phyloP scores from a whole-genome alignment of 2,888 invertebrate species.

The Unio pictorum region DNA sequence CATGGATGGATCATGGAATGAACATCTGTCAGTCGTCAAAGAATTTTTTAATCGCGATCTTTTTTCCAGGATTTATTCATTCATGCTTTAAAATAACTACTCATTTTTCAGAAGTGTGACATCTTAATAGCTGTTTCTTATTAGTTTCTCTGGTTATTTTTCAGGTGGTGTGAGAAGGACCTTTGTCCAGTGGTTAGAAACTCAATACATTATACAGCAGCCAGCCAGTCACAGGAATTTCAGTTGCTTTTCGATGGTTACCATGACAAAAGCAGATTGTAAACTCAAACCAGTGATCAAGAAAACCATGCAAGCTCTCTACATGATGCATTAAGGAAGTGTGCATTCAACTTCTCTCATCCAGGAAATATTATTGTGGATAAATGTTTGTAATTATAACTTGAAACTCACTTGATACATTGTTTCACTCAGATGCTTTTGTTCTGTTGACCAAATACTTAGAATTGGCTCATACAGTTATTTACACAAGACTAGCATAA shows the following conservation, averaged over 20 bases:
- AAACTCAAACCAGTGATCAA: not conserved
- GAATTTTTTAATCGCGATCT: not conserved
- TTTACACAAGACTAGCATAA: no score
- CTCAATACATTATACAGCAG: not conserved
- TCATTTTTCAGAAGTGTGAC: not conserved
- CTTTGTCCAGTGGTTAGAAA: slow-evolving; percentile 38
- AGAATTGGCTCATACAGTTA: no score
- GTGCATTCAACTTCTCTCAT: no score
- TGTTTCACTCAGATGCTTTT: no score
- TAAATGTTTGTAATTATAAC: no score
- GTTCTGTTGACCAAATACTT: no score
- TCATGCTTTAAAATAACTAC: not conserved
- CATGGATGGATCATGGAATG: no score
- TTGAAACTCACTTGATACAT: no score
- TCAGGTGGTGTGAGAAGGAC: slow-evolving; percentile 56
- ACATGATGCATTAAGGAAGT: no score
- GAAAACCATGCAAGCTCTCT: no score
- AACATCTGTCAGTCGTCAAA: no score
- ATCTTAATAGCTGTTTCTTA: not conserved
- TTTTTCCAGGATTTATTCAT: not conserved
- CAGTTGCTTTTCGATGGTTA: slow-evolving; percentile 51
- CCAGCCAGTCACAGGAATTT: slow-evolving; percentile 19
- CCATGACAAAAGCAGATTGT: slow-evolving; percentile 18
- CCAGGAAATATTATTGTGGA: no score
- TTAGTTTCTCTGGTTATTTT: not conserved